phyloP scores from a whole-genome alignment of 1,140 invertebrate species.

The Leptoteleia sp. region DNA sequence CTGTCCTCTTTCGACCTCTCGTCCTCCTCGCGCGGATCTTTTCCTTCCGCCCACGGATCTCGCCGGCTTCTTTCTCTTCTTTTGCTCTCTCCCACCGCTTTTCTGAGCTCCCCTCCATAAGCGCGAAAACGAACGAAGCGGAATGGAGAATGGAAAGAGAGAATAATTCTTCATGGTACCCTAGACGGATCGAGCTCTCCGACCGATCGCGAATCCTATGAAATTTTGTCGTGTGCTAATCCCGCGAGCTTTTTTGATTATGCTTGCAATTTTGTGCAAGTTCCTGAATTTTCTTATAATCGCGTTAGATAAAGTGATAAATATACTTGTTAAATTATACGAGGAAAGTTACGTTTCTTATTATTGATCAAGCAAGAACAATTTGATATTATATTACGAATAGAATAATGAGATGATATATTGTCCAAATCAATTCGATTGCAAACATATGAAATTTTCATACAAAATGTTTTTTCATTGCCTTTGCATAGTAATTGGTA shows the following conservation, averaged over 20 bases:
- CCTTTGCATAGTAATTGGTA: no score
- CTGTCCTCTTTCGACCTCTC: constrained; percentile 76
- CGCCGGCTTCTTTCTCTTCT: constrained; percentile 63
- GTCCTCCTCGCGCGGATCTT: constrained; percentile 74
- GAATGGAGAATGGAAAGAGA: constrained; percentile 65
- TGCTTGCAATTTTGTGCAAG: no score
- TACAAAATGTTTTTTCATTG: no score
- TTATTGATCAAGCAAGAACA: no score
- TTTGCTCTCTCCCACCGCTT: constrained; percentile 59
- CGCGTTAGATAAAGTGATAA: no score
- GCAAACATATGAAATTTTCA: no score
- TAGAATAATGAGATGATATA: no score
- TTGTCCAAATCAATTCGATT: no score
- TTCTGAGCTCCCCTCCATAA: constrained; percentile 37
- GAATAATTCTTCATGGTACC: constrained; percentile 64
- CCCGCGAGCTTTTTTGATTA: constrained; percentile 13
- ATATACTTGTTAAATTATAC: no score
- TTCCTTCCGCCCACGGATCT: constrained; percentile 76
- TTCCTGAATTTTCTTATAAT: no score
- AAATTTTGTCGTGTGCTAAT: constrained; percentile 50
- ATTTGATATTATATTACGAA: no score
- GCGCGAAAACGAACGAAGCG: constrained; percentile 56
- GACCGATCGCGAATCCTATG: constrained; percentile 35
- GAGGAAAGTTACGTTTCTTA: no score
- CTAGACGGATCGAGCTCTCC: constrained; percentile 64